Conservation (phyloP, 2,797 vertebrate genomes). For the Pygocentrus nattereri region DNA sequence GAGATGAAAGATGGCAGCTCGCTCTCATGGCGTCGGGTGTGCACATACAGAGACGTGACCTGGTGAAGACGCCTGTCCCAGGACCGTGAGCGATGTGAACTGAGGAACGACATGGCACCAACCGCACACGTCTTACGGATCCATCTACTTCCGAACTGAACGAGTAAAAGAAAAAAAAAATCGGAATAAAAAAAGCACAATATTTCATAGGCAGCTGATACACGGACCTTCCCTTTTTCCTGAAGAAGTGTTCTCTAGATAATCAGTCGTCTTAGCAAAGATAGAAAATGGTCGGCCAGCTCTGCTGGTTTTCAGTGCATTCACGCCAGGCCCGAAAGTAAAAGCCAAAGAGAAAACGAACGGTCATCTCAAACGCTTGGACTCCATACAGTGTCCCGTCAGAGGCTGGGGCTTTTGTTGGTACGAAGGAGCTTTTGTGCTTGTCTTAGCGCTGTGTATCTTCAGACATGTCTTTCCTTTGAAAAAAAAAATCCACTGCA, state of each 20-base stretch:
- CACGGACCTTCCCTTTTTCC: constrained; percentile 75
- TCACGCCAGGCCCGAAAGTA: constrained; percentile 79
- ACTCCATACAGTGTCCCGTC: constrained; percentile 47
- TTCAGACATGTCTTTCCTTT: constrained; percentile 50
- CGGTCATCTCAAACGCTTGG: constrained; percentile 36
- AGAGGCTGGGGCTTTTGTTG: constrained; percentile 37
- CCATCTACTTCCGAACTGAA: constrained; percentile 75
- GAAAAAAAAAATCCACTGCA: constrained; percentile 48
- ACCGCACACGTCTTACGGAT: constrained; percentile 64
- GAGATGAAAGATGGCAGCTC: constrained; percentile 57
- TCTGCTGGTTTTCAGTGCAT: constrained; percentile 86
- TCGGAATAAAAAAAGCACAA: constrained; percentile 54
- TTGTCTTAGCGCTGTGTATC: constrained; percentile 40
- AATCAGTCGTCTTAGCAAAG: constrained; percentile 85
- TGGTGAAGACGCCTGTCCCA: constrained; percentile 32
- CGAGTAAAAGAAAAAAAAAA: constrained; percentile 51
- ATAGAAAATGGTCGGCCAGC: constrained; percentile 87
- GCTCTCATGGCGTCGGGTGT: constrained; percentile 55
- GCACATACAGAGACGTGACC: constrained; percentile 46
- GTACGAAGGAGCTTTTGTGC: constrained; percentile 48
- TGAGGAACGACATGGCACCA: constrained; percentile 61
- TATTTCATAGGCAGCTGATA: constrained; percentile 71
- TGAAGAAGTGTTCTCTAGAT: constrained; percentile 82
- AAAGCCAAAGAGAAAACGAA: constrained; percentile 43
- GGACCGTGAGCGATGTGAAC: constrained; percentile 60